Base-by-base conservation (phyloP, 2,113 vertebrate species). In the Aptenodytes patagonicus region DNA sequence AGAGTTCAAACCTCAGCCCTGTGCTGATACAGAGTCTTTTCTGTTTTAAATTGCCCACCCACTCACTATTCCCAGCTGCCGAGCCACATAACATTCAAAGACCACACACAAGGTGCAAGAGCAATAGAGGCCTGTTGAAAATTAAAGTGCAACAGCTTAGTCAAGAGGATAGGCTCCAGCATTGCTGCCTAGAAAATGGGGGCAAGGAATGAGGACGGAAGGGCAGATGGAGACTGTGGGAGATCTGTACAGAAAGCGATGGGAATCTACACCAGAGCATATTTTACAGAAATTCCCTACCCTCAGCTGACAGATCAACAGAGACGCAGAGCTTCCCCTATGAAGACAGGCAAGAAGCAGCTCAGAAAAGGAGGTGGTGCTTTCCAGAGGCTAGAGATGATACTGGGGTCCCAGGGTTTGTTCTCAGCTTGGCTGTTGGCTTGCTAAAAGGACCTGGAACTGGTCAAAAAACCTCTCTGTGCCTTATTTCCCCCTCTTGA, bases 81-180 rank as follows among this genome's bases (percentile, higher is more conserved):
- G 95, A 97, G 93, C 96, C 94, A 92, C 97, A 96, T 97, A 97
- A 97, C 47, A 34, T 97, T 94, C 93, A 93, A 96, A 97, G 98
- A 98, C 98, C 98, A 98, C 98, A 98, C 98, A 98, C 98, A 98
- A 97, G 97, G 97, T 98, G 96, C 94, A 98, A 96, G 94, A 92
- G 97, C 89, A 64, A 95, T 73, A 97, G 57, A 89, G 97, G 97
- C 97, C 98, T 98, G 98, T 96, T 81, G 66, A 97, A 98, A 97
- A 98, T 98, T 98, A 98, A 98, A 96, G 83, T 87, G 77, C 84
- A 87, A 93, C 60, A 52, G 76, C 94, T 96, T 62, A 95, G 84
- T 79, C 88, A 73, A 93, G 93, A 87, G 89, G 73, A 87, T 83
- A 92, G 81, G 91, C 85, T 91, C 47, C 84, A 87, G 57, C 75